Evolutionary conservation across 2,888 invertebrate species (phyloP).

Genomic region (Thecocarcelia acutangulata): DNA sequence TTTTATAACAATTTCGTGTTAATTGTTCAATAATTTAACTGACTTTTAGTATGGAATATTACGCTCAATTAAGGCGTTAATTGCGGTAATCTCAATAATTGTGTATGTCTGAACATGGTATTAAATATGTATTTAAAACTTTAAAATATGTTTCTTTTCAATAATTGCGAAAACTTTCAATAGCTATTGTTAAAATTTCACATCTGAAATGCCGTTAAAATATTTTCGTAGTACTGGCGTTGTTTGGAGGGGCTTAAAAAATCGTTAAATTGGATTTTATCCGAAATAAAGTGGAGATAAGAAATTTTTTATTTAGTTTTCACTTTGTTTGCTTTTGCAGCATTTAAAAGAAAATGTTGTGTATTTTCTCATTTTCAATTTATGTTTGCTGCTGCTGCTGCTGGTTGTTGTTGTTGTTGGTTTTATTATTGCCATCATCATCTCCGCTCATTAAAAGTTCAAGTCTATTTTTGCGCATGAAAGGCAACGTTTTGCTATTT

Average conservation of each 20-base stretch:
- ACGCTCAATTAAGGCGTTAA: too few species aligned
- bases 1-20: too few species aligned
- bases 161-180: too few species aligned
- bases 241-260: neutral
- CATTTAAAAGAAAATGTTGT: slow-evolving; percentile 44
- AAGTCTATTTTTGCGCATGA: slow-evolving; percentile 64
- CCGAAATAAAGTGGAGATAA: slow-evolving; percentile 10
- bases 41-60: too few species aligned
- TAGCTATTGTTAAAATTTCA: too few species aligned
- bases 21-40: too few species aligned
- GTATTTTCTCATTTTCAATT: slow-evolving; percentile 27
- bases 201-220: too few species aligned
- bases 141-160: too few species aligned
- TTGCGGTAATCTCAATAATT: too few species aligned
- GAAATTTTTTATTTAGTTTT: neutral
- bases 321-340: slow-evolving; percentile 9
- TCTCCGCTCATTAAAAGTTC: slow-evolving; percentile 62
- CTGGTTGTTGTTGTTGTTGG: neutral
- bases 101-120: too few species aligned
- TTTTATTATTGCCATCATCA: slow-evolving; percentile 45
- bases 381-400: neutral
- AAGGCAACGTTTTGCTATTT: slow-evolving; percentile 46
- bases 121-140: too few species aligned
- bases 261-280: slow-evolving; percentile 28
- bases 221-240: too few species aligned